phyloP scores from a whole-genome alignment of 2,797 vertebrate species.

The Tokudaia tokunoshimensis region DNA sequence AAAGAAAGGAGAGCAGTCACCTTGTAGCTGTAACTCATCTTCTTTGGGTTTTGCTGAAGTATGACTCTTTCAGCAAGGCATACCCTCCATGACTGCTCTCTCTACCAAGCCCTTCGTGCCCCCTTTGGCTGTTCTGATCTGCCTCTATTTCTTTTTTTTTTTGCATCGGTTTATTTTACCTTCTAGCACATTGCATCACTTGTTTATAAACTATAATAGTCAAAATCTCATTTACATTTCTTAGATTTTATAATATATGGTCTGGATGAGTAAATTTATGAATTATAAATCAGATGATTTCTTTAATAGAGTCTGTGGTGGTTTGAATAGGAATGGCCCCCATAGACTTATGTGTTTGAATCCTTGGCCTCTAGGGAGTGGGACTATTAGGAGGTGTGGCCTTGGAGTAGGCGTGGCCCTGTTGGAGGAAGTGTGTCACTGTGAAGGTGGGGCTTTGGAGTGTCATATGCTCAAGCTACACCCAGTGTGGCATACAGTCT shows the following conservation, averaged over 20 bases:
- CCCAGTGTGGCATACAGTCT: not conserved
- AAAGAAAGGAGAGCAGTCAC: not conserved
- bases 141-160: slow-evolving; percentile 32
- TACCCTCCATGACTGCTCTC: not conserved
- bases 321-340: not conserved
- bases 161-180: not conserved
- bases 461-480: not conserved
- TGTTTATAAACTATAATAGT: not conserved
- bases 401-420: not conserved
- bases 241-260: not conserved
- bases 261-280: not conserved
- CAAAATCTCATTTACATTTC: not conserved
- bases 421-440: not conserved
- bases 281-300: not conserved
- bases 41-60: not conserved
- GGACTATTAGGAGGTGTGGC: not conserved
- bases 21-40: not conserved
- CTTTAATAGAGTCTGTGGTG: not conserved
- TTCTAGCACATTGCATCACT: not conserved
- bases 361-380: not conserved
- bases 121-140: not conserved
- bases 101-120: not conserved
- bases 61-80: not conserved
- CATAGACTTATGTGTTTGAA: not conserved
- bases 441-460: not conserved